Evolutionary conservation across 2,888 invertebrate genomes (phyloP).

Genomic region (Octodonta nipae): DNA sequence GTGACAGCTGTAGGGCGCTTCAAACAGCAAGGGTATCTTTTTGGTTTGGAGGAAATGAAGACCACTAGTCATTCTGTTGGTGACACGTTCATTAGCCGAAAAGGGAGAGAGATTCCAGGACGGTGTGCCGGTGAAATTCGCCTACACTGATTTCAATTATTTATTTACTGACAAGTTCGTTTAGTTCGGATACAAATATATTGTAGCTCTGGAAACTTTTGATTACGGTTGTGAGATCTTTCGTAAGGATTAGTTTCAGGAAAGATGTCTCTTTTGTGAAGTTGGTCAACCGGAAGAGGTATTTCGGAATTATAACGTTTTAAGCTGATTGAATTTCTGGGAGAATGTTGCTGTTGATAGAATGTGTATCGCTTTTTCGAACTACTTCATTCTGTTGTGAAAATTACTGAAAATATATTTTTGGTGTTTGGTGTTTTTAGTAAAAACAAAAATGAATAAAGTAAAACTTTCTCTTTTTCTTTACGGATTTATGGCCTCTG

Average conservation of each 20-base stretch:
- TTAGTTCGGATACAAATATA: conserved; percentile 21
- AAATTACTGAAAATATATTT: no score
- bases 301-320: no score
- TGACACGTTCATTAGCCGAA: conserved; percentile 27
- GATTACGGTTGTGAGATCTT: conserved; percentile 6
- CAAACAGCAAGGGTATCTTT: conserved; percentile 11
- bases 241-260: no score
- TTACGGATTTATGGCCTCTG: no score
- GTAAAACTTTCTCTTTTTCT: background rate
- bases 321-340: no score
- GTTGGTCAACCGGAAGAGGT: no score
- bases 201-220: conserved; percentile 10
- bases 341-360: no score
- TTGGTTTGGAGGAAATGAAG: conserved; percentile 23
- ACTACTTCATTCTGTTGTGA: no score
- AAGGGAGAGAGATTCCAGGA: conserved; percentile 13
- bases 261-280: no score
- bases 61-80: conserved; percentile 27
- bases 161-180: conserved; percentile 19
- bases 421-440: background rate
- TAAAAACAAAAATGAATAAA: background rate
- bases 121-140: conserved; percentile 9
- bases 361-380: no score
- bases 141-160: conserved; percentile 21
- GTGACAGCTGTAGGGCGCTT: conserved; percentile 9